phyloP scores from a whole-genome alignment of 2,888 invertebrate species.

The Nasonia oneida region DNA sequence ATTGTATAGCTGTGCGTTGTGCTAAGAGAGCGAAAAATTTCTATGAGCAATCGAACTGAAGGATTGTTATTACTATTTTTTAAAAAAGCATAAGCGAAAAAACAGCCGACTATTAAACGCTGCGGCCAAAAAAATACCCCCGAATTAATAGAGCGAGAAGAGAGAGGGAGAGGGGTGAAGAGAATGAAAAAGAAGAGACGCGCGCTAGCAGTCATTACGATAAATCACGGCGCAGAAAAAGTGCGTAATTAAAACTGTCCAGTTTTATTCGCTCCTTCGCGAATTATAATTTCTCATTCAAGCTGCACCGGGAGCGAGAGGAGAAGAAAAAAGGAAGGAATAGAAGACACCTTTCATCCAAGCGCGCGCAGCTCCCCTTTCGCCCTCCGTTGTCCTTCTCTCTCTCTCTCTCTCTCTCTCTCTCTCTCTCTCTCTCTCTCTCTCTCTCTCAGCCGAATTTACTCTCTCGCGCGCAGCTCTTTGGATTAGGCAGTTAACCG shows the following conservation, averaged over 20 bases:
- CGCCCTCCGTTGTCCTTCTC: constrained; percentile 8
- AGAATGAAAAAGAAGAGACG: not conserved
- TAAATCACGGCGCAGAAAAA: constrained; percentile 7
- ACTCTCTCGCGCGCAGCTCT: constrained; percentile 2
- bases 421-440: constrained; percentile 4
- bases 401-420: not conserved
- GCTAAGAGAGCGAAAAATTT: no score
- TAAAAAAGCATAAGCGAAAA: no score
- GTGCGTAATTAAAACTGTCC: constrained; percentile 23
- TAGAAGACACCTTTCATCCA: constrained; percentile 18
- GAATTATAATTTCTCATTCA: constrained; percentile 23
- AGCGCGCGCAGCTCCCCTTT: not conserved
- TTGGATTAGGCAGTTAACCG: constrained; percentile 21
- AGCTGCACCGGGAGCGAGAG: constrained; percentile 23
- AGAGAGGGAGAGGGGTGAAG: not conserved
- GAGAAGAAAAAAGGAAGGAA: constrained; percentile 3
- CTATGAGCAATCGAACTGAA: no score
- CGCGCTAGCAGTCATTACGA: not conserved
- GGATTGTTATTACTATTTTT: no score
- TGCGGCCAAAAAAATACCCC: not conserved
- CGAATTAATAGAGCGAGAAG: not conserved
- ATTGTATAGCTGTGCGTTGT: not conserved
- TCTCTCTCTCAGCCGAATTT: not conserved
- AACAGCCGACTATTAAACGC: not conserved
- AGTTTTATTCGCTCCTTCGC: constrained; percentile 23